Percentiles rank a stretch among this genome's conserved stretches.
phyloP scores from a whole-genome alignment of 2,113 vertebrate species.

The Meriones unguiculatus region DNA sequence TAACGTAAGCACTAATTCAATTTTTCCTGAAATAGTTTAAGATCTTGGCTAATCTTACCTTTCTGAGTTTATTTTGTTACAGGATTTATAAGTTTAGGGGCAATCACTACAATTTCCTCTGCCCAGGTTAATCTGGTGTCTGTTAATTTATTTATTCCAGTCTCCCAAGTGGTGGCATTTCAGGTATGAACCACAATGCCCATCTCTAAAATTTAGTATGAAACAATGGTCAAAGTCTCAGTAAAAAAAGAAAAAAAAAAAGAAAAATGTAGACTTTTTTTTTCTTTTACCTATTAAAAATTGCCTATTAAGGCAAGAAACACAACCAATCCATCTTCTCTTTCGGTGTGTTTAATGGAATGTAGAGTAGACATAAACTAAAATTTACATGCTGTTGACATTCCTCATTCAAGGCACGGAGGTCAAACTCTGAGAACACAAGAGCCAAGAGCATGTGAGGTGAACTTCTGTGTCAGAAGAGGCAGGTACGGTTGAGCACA shows the following conservation, averaged over 20 bases:
- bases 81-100: not conserved
- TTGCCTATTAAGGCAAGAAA: conserved; percentile 19
- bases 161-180: not conserved
- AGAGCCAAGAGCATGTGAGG: not conserved
- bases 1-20: not conserved
- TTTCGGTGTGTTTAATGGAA: conserved; percentile 20
- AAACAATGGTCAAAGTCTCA: not conserved
- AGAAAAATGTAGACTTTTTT: not conserved
- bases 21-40: conserved; percentile 34
- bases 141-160: not conserved
- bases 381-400: not conserved
- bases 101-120: not conserved
- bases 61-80: conserved; percentile 30
- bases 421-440: not conserved
- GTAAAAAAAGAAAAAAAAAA: not conserved
- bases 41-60: not conserved
- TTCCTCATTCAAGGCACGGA: not conserved
- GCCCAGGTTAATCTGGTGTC: not conserved
- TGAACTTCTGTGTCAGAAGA: not conserved
- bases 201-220: not conserved
- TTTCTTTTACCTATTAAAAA: not conserved
- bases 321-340: not conserved
- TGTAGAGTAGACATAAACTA: not conserved
- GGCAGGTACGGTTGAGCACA: not conserved
- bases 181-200: not conserved